A percentile compares a stretch with the other conserved stretches of the same genome.
Conservation (phyloP, 1,140 invertebrate species). For the Ooceraea biroi region DNA sequence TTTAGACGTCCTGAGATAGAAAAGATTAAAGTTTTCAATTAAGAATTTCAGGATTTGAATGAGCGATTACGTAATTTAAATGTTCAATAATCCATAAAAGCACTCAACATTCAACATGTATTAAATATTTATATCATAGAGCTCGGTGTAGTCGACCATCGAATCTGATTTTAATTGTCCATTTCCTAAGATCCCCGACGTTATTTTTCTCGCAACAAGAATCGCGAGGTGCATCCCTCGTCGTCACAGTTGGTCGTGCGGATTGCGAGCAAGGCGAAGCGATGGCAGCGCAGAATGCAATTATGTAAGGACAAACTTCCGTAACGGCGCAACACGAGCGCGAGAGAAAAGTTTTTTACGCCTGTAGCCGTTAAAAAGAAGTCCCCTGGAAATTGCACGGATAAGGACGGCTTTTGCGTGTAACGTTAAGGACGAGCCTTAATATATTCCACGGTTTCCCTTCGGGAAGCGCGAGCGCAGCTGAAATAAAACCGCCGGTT, state of each 20-base stretch:
- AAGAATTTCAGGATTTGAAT: neutral
- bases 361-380: constrained; percentile 53
- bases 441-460: constrained; percentile 56
- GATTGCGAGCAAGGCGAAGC: constrained; percentile 9
- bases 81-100: too few species aligned
- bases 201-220: neutral
- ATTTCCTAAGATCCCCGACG: neutral
- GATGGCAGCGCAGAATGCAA: constrained; percentile 52
- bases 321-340: constrained; percentile 45
- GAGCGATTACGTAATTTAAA: neutral
- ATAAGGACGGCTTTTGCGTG: constrained; percentile 29
- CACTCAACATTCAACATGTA: neutral
- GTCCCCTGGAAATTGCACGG: constrained; percentile 55
- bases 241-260: neutral
- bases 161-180: neutral
- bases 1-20: neutral
- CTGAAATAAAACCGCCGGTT: constrained; percentile 59
- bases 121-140: neutral
- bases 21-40: too few species aligned
- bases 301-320: constrained; percentile 55
- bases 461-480: constrained; percentile 19
- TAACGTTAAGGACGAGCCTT: constrained; percentile 53
- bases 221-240: constrained; percentile 13
- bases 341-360: constrained; percentile 47
- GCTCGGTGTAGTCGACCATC: neutral